Evolutionary conservation across 2,797 vertebrate species (phyloP).

Genomic region (Coreius guichenoti): DNA sequence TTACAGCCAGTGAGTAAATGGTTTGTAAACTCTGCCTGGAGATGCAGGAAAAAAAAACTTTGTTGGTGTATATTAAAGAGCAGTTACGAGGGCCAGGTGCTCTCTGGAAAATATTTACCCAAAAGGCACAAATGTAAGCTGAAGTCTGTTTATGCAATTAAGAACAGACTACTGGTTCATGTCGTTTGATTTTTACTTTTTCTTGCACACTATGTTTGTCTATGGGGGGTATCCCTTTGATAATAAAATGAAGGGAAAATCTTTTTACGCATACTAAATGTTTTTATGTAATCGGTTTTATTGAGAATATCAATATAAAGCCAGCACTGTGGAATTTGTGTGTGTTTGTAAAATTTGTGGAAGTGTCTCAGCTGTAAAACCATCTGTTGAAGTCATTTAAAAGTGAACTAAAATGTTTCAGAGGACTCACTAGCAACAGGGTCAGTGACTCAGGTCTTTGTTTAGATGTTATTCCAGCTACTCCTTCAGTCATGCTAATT

Average conservation of each 20-base stretch:
- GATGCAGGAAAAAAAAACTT: background rate
- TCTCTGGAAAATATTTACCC: conserved; percentile 39
- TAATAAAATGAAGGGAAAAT: background rate
- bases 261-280: background rate
- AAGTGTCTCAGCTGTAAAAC: background rate
- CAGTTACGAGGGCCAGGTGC: conserved; percentile 41
- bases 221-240: background rate
- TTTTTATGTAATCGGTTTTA: background rate
- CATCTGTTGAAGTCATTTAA: conserved; percentile 35
- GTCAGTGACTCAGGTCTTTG: background rate
- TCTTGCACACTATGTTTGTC: background rate
- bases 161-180: conserved; percentile 2
- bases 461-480: background rate
- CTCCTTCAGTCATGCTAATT: background rate
- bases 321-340: background rate
- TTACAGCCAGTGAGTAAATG: conserved; percentile 42
- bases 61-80: conserved; percentile 15
- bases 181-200: background rate
- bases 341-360: background rate
- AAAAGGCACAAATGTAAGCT: conserved; percentile 19
- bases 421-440: background rate
- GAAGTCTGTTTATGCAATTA: conserved; percentile 22
- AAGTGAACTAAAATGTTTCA: conserved; percentile 8
- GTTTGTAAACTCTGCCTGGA: conserved; percentile 42
- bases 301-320: background rate